These are phyloP conservation scores for Thalassophryne amazonica DNA, from an alignment of 2,797 vertebrate genomes.

Conservation along the genomic window DNA sequence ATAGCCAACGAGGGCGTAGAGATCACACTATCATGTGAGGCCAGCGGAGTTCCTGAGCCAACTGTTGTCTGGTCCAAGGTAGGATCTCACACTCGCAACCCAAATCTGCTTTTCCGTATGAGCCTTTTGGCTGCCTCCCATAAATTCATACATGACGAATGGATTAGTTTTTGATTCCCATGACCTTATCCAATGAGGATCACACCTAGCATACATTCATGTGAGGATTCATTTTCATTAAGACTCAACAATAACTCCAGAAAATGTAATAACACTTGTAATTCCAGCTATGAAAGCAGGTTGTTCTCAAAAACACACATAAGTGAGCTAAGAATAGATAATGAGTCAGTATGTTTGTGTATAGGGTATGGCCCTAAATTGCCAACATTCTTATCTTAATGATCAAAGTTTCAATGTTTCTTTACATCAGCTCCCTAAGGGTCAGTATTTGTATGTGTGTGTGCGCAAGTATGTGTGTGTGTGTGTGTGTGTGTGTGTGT, in stretches of 20 bases:
- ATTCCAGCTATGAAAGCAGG: background rate
- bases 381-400: no score
- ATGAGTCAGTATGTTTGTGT: no score
- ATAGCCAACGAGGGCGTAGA: slow-evolving; percentile 81
- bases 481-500: no score
- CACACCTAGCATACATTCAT: slow-evolving; percentile 18
- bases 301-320: no score
- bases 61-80: slow-evolving; percentile 90
- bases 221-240: slow-evolving; percentile 22
- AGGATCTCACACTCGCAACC: slow-evolving; percentile 24
- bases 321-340: no score
- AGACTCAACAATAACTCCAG: slow-evolving; percentile 1
- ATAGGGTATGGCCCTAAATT: no score
- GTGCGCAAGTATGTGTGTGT: no score
- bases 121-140: slow-evolving; percentile 20
- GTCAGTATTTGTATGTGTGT: no score
- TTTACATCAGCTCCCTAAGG: no score
- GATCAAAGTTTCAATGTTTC: no score
- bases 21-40: slow-evolving; percentile 79
- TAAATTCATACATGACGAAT: slow-evolving; percentile 21
- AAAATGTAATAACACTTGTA: slow-evolving; percentile 6
- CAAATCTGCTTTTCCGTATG: slow-evolving; percentile 17
- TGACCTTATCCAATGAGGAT: slow-evolving; percentile 11
- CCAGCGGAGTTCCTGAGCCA: slow-evolving; percentile 82
- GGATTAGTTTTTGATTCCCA: slow-evolving; percentile 16